Percentiles rank a stretch among this genome's conserved stretches.
These are phyloP conservation scores for Salvelinus namaycush DNA, from an alignment of 2,113 vertebrate genomes.

Conservation along the genomic window DNA sequence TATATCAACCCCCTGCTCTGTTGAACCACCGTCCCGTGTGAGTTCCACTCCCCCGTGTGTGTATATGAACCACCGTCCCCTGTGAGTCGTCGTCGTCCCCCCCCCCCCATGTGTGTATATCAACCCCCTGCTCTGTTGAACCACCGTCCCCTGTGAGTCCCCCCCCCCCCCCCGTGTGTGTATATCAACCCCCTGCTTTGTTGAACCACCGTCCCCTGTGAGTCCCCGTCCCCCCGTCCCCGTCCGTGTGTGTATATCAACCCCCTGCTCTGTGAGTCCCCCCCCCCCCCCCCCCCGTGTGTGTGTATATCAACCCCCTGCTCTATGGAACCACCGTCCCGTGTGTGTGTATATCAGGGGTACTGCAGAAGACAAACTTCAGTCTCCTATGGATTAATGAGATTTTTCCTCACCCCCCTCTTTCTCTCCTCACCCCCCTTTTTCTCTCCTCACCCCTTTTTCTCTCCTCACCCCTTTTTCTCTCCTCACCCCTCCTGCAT, in stretches of 20 bases:
- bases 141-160: conserved; percentile 76
- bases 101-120: not conserved
- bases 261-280: conserved; percentile 87
- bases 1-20: conserved; percentile 77
- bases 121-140: conserved; percentile 85
- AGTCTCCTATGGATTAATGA: no score
- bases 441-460: no score
- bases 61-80: conserved; percentile 76
- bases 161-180: no score
- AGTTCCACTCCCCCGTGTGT: not conserved
- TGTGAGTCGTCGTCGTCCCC: no score
- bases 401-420: no score
- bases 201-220: conserved; percentile 79
- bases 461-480: no score
- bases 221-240: no score
- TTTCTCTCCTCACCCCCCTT: no score
- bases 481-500: no score
- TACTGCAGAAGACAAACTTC: no score
- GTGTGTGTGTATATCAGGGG: not conserved
- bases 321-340: conserved; percentile 86
- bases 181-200: conserved; percentile 77
- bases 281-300: no score
- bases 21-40: conserved; percentile 79
- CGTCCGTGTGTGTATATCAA: no score
- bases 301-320: conserved; percentile 63